A percentile compares a stretch with the other conserved stretches of the same genome.
Evolutionary conservation across 2,888 invertebrate species (phyloP).

Genomic region (Deilephila porcellus): DNA sequence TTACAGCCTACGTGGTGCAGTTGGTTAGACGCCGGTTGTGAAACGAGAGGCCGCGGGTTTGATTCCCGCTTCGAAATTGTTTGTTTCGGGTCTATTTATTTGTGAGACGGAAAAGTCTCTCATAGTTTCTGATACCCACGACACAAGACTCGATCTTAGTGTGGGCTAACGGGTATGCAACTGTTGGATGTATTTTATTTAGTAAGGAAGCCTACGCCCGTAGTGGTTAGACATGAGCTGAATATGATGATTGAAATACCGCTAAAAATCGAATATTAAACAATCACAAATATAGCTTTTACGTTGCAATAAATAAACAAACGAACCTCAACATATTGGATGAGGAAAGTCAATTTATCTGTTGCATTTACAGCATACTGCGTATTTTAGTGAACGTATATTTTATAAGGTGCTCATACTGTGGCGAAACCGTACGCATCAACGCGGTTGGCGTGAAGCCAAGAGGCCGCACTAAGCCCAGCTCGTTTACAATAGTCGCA

Average conservation of each 20-base stretch:
- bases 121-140: not conserved
- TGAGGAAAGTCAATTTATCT: too few species aligned
- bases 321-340: too few species aligned
- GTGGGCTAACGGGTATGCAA: not conserved
- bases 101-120: not conserved
- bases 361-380: not conserved
- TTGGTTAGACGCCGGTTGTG: too few species aligned
- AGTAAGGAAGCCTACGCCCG: too few species aligned
- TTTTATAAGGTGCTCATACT: slow-evolving; percentile 4
- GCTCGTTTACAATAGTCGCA: not conserved
- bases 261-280: too few species aligned
- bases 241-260: too few species aligned
- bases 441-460: slow-evolving; percentile 12
- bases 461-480: slow-evolving; percentile 13
- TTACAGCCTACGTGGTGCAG: too few species aligned
- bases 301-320: too few species aligned
- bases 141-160: not conserved
- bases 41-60: too few species aligned
- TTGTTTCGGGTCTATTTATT: not conserved
- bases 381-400: not conserved
- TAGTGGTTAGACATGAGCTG: too few species aligned
- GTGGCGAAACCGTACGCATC: slow-evolving; percentile 13
- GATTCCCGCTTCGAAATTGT: too few species aligned
- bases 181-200: not conserved
- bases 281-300: too few species aligned